phyloP scores from a whole-genome alignment of 1,140 invertebrate species.

The Ceratosolen solmsi region DNA sequence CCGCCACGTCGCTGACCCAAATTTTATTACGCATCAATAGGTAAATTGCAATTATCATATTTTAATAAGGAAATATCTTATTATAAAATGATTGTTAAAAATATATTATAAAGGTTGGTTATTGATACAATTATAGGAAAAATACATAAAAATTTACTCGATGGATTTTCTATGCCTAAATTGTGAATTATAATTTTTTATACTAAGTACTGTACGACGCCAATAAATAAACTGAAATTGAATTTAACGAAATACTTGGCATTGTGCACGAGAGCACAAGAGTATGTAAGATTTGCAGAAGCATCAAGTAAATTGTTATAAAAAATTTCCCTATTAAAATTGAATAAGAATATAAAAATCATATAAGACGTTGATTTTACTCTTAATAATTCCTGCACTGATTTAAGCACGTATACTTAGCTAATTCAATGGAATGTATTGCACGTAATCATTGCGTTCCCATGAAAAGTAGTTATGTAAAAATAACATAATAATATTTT shows the following conservation, averaged over 20 bases:
- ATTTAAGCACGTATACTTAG: constrained; percentile 14
- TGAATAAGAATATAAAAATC: neutral
- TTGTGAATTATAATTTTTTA: neutral
- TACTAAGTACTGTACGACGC: neutral
- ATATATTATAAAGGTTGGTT: no score
- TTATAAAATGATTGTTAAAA: no score
- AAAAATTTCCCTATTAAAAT: neutral
- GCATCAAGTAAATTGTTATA: neutral
- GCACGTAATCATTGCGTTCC: constrained; percentile 21
- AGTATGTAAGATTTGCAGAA: neutral
- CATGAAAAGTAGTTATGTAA: constrained; percentile 32
- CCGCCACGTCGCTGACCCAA: no score
- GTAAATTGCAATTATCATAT: no score
- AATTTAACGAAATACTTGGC: neutral
- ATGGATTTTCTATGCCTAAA: no score
- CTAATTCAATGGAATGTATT: neutral
- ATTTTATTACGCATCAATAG: no score
- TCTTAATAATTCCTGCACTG: neutral
- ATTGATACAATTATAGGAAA: no score
- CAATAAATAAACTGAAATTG: neutral
- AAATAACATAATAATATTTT: constrained; percentile 25
- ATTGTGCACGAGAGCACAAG: neutral
- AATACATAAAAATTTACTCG: no score
- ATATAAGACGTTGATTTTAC: neutral
- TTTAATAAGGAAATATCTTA: no score